Evolutionary conservation across 2,113 vertebrate genomes (phyloP).

Genomic region (Urocolius indicus): DNA sequence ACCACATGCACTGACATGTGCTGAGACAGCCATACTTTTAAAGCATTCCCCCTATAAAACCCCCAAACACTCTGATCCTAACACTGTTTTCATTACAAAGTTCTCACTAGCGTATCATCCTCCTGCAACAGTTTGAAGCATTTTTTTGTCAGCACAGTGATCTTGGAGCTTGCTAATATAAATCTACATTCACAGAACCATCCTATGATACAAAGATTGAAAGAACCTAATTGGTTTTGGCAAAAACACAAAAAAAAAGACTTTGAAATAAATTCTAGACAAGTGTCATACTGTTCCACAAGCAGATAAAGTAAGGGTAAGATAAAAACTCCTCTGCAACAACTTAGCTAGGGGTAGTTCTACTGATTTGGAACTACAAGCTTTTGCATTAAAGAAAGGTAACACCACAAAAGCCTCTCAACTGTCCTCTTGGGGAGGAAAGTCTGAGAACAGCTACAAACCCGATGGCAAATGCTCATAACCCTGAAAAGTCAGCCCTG

Average conservation of each 20-base stretch:
- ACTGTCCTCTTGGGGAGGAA: neutral
- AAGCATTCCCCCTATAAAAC: neutral
- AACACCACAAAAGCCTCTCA: neutral
- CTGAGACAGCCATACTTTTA: accelerated
- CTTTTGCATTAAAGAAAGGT: neutral
- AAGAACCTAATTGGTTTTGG: neutral
- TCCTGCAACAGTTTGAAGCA: neutral
- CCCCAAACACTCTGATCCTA: neutral
- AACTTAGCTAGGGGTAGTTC: neutral
- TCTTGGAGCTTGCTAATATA: neutral
- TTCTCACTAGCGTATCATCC: neutral
- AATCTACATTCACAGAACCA: neutral
- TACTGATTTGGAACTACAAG: neutral
- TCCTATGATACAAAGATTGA: neutral
- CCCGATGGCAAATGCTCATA: neutral
- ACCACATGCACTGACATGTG: accelerated
- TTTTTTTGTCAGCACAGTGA: neutral
- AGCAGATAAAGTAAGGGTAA: neutral
- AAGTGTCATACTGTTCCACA: neutral
- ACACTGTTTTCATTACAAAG: neutral
- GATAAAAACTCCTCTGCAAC: neutral
- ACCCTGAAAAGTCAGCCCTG: neutral
- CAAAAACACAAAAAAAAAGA: neutral
- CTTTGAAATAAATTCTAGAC: neutral
- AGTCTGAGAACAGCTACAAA: neutral